These are phyloP conservation scores for Drosophila neutralis DNA, from an alignment of 2,888 invertebrate species.

Conservation along the genomic window DNA sequence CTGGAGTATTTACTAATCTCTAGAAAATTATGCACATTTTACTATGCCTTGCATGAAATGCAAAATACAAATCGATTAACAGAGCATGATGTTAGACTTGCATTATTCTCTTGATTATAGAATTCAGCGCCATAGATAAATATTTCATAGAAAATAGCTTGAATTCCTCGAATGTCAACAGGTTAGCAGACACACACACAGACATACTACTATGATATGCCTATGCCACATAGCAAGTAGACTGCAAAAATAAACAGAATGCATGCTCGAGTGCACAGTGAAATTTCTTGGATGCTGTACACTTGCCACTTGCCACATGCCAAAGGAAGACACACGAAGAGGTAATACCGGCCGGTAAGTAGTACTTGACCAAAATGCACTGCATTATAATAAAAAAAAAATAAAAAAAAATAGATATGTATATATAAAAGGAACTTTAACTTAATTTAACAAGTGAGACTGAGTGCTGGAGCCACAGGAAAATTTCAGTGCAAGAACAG, in stretches of 20 bases:
- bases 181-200: constrained; percentile 40
- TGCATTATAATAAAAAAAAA: constrained; percentile 57
- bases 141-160: constrained; percentile 20
- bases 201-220: constrained; percentile 10
- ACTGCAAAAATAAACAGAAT: constrained; percentile 50
- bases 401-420: neutral
- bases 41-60: neutral
- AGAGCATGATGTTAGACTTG: neutral
- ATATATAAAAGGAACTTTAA: constrained; percentile 48
- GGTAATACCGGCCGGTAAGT: constrained; percentile 33
- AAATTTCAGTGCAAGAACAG: constrained; percentile 7
- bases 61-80: neutral
- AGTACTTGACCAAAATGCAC: constrained; percentile 62
- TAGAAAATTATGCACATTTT: neutral
- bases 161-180: constrained; percentile 41
- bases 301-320: constrained; percentile 55
- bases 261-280: constrained; percentile 49
- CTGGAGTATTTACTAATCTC: neutral
- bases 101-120: neutral
- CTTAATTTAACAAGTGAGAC: constrained; percentile 70
- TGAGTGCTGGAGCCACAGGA: constrained; percentile 30
- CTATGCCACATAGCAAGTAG: constrained; percentile 46
- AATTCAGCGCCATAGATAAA: neutral
- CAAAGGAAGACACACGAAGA: constrained; percentile 36
- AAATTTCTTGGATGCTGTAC: constrained; percentile 53